Base-by-base conservation (phyloP, 2,888 invertebrate genomes). In the Plagiodera versicolora region DNA sequence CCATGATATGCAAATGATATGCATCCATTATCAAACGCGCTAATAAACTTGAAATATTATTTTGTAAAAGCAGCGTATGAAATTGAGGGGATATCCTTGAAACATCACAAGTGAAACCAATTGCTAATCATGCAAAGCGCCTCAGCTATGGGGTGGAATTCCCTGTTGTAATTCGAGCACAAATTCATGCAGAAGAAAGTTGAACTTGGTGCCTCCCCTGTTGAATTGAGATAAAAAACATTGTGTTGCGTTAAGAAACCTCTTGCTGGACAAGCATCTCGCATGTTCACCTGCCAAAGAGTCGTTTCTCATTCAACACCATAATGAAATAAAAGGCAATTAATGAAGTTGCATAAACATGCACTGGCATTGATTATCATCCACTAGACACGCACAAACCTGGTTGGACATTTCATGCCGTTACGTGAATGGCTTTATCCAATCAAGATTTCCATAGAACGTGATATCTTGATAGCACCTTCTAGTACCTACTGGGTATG, bases 271-370 rank as follows among this genome's bases (percentile, higher is more conserved):
- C 48, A 48, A 28, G 32, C 20, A 47, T 44, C 53, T 18, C 56
- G 62, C 62, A 58, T 58, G 62, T 62, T 62, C 45, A 58, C 58
- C 58, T 62, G 62, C 47, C 56, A 58, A 62, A 52, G 24, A 39
- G 58, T 44, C 62, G 56, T 62, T 58, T 46, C 55, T 62, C 62
- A 62, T 62, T 62, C 52, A 62, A 56, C 62, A 56, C 62, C 48
- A 51, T 52, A 44, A 52, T 58, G 50, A 49, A 62, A 62, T 58
- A 55, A 56, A 62, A 56, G 62, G 58, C 62, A 58, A 58, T 62
- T 62, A 62, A 62, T 62, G 62, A 62, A 62, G 62, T 51, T 56
- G 62, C 62, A 58, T 56, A 62, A 62, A 62, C 62, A 62, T 55
- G 61, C 61, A 55, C 44, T 51, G 58, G 30, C 45, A 50, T 57